Percentiles rank a stretch among this genome's conserved stretches.
Evolutionary conservation across 2,888 invertebrate species (phyloP).

Genomic region (Hypomecis atomaria): DNA sequence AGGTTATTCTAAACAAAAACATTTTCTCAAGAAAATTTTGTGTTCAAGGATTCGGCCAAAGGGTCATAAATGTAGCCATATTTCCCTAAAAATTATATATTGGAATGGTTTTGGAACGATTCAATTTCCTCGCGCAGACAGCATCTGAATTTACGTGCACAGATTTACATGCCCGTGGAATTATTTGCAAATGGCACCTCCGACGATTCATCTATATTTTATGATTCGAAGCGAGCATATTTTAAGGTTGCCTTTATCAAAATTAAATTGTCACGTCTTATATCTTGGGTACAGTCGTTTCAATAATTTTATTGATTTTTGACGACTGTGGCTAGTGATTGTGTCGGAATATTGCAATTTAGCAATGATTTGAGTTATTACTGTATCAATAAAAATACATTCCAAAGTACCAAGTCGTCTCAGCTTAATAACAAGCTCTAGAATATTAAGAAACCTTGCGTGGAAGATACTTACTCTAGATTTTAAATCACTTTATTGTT

Average conservation of each 20-base stretch:
- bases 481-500: too few relatives aligned
- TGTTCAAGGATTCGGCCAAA: slow-evolving; percentile 20
- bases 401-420: too few relatives aligned
- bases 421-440: too few relatives aligned
- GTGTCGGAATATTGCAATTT: too few relatives aligned
- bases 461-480: too few relatives aligned
- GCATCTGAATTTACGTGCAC: slow-evolving; percentile 80
- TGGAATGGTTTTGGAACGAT: slow-evolving; percentile 78
- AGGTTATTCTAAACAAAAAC: background rate
- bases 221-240: slow-evolving; percentile 61
- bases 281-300: slow-evolving; percentile 2
- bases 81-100: slow-evolving; percentile 74
- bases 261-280: slow-evolving; percentile 37
- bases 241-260: slow-evolving; percentile 55
- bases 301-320: background rate
- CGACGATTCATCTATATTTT: slow-evolving; percentile 73
- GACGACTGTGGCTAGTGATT: too few relatives aligned
- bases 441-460: too few relatives aligned
- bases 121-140: slow-evolving; percentile 83
- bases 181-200: slow-evolving; percentile 79
- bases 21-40: background rate
- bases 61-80: slow-evolving; percentile 53
- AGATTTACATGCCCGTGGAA: slow-evolving; percentile 81
- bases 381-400: too few relatives aligned
- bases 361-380: too few relatives aligned